These are phyloP conservation scores for Ceuthmochares aereus DNA, from an alignment of 2,113 vertebrate species.

Conservation along the genomic window DNA sequence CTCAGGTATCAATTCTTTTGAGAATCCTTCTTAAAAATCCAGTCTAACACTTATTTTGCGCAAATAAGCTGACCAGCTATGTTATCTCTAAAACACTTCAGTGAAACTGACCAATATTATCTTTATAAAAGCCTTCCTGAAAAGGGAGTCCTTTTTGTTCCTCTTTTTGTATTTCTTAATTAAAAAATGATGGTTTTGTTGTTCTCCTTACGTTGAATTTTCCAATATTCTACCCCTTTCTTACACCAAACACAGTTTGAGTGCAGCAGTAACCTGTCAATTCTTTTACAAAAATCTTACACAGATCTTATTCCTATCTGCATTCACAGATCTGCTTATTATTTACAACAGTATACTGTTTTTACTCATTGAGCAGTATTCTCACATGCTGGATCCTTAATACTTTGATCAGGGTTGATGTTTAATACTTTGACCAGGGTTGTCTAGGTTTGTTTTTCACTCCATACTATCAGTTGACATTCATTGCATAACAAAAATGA, in stretches of 20 bases:
- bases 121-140: not conserved
- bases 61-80: not conserved
- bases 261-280: accelerated
- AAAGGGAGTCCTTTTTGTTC: not conserved
- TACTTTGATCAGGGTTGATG: not conserved
- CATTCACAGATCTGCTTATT: not conserved
- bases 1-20: not conserved
- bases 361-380: not conserved
- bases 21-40: not conserved
- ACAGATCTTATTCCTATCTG: not conserved
- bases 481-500: not conserved
- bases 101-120: not conserved
- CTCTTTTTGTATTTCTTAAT: not conserved
- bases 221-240: not conserved
- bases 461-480: not conserved
- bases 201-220: not conserved
- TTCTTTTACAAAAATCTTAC: not conserved
- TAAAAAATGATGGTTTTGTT: not conserved
- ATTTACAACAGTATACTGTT: not conserved
- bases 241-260: not conserved
- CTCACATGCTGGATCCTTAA: not conserved
- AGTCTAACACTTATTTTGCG: not conserved
- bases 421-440: not conserved
- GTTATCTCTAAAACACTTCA: not conserved
- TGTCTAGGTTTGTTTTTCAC: not conserved